These are phyloP conservation scores for Tipula unca DNA, from an alignment of 2,888 invertebrate species.

Conservation along the genomic window DNA sequence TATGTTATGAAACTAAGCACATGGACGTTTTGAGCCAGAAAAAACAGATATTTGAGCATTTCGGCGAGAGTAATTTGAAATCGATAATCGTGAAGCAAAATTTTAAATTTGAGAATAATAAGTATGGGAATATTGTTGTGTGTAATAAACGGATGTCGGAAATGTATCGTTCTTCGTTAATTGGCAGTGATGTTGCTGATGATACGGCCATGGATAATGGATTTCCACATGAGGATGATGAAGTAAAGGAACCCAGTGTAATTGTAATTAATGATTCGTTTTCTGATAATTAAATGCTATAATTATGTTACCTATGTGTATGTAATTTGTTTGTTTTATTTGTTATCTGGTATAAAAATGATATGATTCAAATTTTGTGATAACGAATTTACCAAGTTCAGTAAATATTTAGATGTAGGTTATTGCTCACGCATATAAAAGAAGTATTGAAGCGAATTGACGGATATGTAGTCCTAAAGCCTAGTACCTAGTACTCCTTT, in stretches of 20 bases:
- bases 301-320: neutral
- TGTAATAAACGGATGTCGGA: constrained; percentile 20
- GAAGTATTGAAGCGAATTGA: no score
- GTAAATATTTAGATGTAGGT: no score
- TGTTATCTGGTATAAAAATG: neutral
- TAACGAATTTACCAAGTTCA: no score
- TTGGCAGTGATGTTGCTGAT: neutral
- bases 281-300: neutral
- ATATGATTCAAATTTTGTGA: no score
- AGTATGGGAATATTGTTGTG: constrained; percentile 31
- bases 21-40: neutral
- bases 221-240: neutral
- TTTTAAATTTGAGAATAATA: constrained; percentile 34
- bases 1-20: constrained; percentile 42
- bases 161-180: neutral
- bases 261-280: constrained; percentile 22
- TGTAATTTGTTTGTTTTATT: neutral
- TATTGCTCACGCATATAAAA: no score
- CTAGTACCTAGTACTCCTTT: no score
- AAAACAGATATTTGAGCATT: neutral
- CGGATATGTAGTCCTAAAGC: no score
- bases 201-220: neutral
- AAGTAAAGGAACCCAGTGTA: neutral
- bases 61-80: neutral
- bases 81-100: constrained; percentile 22